Evolutionary conservation across 35 echinoderm and acorn worm genomes (phyloP).

Genomic region (Patiria miniata): DNA sequence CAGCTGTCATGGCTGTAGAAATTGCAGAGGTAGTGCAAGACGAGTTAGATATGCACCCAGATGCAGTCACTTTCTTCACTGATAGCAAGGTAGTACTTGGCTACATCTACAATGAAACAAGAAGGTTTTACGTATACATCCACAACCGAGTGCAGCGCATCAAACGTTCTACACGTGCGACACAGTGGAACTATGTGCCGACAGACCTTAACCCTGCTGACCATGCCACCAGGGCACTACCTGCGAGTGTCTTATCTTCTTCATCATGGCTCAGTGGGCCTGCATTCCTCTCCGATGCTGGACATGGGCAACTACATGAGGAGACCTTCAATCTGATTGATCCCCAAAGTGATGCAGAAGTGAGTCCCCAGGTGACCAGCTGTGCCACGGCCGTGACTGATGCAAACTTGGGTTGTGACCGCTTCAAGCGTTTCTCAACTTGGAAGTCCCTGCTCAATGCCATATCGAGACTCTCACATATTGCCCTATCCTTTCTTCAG

Average conservation of each 20-base stretch:
- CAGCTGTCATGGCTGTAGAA: conserved; percentile 55
- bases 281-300: conserved; percentile 27
- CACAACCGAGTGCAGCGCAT: conserved; percentile 63
- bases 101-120: conserved; percentile 52
- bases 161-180: conserved; percentile 24
- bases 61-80: conserved; percentile 57
- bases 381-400: neutral
- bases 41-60: conserved; percentile 35
- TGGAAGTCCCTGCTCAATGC: neutral
- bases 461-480: neutral
- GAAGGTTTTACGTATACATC: conserved; percentile 51
- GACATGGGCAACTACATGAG: neutral
- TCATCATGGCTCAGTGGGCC: conserved; percentile 57
- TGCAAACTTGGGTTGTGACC: neutral
- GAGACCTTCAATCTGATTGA: neutral
- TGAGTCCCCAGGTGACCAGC: neutral
- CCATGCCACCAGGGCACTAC: conserved; percentile 42
- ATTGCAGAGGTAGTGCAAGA: conserved; percentile 22
- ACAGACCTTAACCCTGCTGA: conserved; percentile 50
- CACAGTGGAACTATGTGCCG: conserved; percentile 58
- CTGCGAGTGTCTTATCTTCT: neutral
- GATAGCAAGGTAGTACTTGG: conserved; percentile 68
- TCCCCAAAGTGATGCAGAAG: neutral
- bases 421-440: conserved; percentile 3
- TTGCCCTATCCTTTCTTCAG: neutral